phyloP scores from a whole-genome alignment of 1,140 invertebrate genomes.

The Caenorhabditis elegans region WBcel235 BX284606.5:10449501-10450000 shows the following conservation, averaged over 20 bases:
- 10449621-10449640: too few species aligned
- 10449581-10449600: neutral
- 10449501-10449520: neutral
- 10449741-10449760: too few species aligned
- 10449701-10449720: too few species aligned
- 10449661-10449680: too few species aligned
- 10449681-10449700: too few species aligned
- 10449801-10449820: constrained; percentile 11
- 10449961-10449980: too few species aligned
- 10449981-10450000: too few species aligned
- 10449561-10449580: too few species aligned
- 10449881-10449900: constrained; percentile 21
- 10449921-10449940: neutral
- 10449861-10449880: neutral
- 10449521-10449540: neutral
- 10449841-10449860: neutral
- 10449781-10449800: constrained; percentile 28
- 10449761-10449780: constrained; percentile 9
- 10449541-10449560: neutral
- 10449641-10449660: too few species aligned
- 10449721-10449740: too few species aligned
- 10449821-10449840: neutral
- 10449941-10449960: neutral
- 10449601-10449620: neutral
- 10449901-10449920: neutral